Evolutionary conservation across 2,113 vertebrate genomes (phyloP), one percentile per base, ranked within the genome.

Genomic region (Perca schrenkii): DNA sequence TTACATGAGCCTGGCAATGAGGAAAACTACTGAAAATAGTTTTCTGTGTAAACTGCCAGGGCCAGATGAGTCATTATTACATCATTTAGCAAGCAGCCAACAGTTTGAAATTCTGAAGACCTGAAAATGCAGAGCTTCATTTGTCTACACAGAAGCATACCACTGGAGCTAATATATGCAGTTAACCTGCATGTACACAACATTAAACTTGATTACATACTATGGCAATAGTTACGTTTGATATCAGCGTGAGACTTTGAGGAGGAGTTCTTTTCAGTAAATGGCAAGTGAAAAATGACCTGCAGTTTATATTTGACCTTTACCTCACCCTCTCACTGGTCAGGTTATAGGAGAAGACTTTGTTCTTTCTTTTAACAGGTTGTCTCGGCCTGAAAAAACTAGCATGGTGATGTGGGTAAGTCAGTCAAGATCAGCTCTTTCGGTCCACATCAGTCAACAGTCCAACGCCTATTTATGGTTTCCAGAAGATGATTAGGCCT

Each of bases 31-130:
- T 21, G 31, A 57, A 63, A 77, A 61, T 46, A 31, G 40, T 75
- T 77, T 2, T 53, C 11, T 19, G 64, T 47, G 47, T 63, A 15
- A 74, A 72, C 70, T 71, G 49, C 49, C 13, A 8, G 56, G 31
- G 34, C 71, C 22, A 17, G 50, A 65, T 85, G 84, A 82, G 56
- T 68, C 83, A 69, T 65, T 71, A 72, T 69, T 69, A 72, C 64
- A 63, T 21, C 68, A 82, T 79, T 81, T 74, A 77, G 58, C 49
- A 53, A 25, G 65, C 69, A 47, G 58, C 62, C 72, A 79, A 50
- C 46, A 14, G 28, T 43, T 57, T 8, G 47, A 36, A 82, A 50
- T 58, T 63, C 62, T 2, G 10, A 80, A n/a, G 53, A 36, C 34
- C 25, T 25, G 7, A 16, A 25, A 50, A 49, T 49, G 10, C 40